Percentiles rank a stretch among this genome's conserved stretches.
These are phyloP conservation scores for Littorina saxatilis DNA, from an alignment of 1,140 invertebrate species.

Conservation along the genomic window DNA sequence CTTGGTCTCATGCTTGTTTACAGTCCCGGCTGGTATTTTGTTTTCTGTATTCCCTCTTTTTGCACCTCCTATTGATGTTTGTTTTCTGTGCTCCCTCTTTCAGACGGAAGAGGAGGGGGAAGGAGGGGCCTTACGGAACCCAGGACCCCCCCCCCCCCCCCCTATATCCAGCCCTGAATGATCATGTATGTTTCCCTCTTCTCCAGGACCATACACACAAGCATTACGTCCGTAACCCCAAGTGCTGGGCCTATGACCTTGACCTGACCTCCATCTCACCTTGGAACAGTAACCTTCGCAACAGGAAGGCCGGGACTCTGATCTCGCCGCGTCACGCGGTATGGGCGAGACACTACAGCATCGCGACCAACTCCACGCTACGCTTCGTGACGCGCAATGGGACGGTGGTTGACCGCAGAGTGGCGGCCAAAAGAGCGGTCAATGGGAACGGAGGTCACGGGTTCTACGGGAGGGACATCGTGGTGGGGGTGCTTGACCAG, in stretches of 20 bases:
- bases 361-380: conserved; percentile 50
- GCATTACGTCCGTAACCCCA: conserved; percentile 49
- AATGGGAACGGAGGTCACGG: neutral
- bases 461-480: conserved; percentile 57
- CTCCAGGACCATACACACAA: conserved; percentile 59
- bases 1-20: too few relatives aligned
- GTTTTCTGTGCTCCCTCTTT: too few relatives aligned
- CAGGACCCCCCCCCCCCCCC: too few relatives aligned
- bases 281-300: conserved; percentile 59
- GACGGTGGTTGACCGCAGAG: conserved; percentile 55
- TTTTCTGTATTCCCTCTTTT: neutral
- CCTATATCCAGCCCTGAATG: too few relatives aligned
- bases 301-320: conserved; percentile 55
- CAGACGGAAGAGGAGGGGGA: too few relatives aligned
- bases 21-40: neutral
- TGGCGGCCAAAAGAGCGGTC: conserved; percentile 41
- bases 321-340: conserved; percentile 59
- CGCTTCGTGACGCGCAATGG: conserved; percentile 58
- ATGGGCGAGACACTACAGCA: conserved; percentile 62
- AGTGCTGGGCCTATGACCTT: conserved; percentile 60
- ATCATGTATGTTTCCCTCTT: too few relatives aligned
- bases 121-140: too few relatives aligned
- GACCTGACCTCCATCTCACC: conserved; percentile 63
- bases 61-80: too few relatives aligned
- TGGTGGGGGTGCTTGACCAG: conserved; percentile 58